Conservation (phyloP, 1,140 invertebrate species). For the Trichonephila inaurata region DNA sequence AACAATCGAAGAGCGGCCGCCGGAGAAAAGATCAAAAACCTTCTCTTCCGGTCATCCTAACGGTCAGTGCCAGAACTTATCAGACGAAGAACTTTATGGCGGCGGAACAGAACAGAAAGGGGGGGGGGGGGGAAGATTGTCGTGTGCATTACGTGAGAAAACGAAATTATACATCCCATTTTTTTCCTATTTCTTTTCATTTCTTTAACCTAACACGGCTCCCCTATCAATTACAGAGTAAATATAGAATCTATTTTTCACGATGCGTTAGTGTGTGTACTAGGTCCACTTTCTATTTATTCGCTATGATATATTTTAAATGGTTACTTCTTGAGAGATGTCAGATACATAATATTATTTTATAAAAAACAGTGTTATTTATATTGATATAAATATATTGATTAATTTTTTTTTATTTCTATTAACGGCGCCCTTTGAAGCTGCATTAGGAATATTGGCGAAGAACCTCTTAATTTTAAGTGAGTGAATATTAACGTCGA, state of each 20-base stretch:
- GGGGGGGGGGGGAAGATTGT: background rate
- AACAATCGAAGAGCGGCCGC: background rate
- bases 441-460: too few species aligned
- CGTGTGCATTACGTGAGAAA: background rate
- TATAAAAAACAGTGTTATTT: too few species aligned
- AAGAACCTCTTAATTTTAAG: too few species aligned
- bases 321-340: too few species aligned
- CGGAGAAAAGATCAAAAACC: background rate
- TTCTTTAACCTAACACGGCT: background rate
- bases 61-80: background rate
- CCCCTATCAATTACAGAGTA: background rate
- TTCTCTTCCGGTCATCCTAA: background rate
- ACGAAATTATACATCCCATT: background rate
- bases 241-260: background rate
- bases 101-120: background rate
- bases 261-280: background rate
- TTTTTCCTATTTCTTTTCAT: background rate
- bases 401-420: too few species aligned
- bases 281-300: too few species aligned
- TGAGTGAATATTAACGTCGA: too few species aligned
- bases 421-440: too few species aligned
- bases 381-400: too few species aligned
- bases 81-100: background rate
- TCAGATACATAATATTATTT: too few species aligned
- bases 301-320: too few species aligned